Evolutionary conservation across 1,140 invertebrate species (phyloP).

Genomic region (Drosophila seguyi): DNA sequence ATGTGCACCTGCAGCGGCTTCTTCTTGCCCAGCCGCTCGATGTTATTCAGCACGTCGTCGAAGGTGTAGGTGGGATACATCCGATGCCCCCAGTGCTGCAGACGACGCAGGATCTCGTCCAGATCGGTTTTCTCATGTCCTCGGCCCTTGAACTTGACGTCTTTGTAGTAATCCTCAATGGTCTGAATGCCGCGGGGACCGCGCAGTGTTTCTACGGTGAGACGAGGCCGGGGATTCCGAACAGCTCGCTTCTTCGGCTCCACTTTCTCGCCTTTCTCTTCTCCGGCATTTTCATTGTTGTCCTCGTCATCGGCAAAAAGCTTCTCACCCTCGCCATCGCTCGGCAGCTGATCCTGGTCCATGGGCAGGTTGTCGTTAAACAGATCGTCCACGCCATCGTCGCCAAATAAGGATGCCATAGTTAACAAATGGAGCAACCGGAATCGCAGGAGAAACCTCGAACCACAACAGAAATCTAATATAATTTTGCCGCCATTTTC

Average conservation of each 20-base stretch:
- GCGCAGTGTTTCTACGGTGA: slow-evolving; percentile 90
- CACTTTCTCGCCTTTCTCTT: slow-evolving; percentile 49
- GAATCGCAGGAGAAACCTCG: neutral
- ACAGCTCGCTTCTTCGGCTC: slow-evolving; percentile 87
- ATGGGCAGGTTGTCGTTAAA: slow-evolving; percentile 65
- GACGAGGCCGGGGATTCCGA: slow-evolving; percentile 89
- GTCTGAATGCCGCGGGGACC: slow-evolving; percentile 92
- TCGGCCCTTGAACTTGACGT: slow-evolving; percentile 93
- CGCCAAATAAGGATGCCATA: slow-evolving; percentile 78
- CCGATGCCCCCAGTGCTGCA: slow-evolving; percentile 97
- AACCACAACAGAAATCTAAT: slow-evolving; percentile 20
- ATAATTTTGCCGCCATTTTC: slow-evolving; percentile 76
- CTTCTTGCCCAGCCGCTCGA: slow-evolving; percentile 92
- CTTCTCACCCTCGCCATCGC: slow-evolving; percentile 70
- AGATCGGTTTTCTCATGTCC: slow-evolving; percentile 94
- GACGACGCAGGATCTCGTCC: slow-evolving; percentile 90
- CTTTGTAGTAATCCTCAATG: slow-evolving; percentile 92
- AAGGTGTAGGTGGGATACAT: slow-evolving; percentile 95
- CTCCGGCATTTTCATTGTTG: slow-evolving; percentile 36
- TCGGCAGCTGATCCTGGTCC: slow-evolving; percentile 66
- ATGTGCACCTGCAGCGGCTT: slow-evolving; percentile 88
- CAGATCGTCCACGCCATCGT: slow-evolving; percentile 79
- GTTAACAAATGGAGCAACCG: neutral
- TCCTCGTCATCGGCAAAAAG: slow-evolving; percentile 70
- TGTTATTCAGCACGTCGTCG: slow-evolving; percentile 92